phyloP scores from a whole-genome alignment of 2,113 vertebrate species.

The Solea senegalensis region DNA sequence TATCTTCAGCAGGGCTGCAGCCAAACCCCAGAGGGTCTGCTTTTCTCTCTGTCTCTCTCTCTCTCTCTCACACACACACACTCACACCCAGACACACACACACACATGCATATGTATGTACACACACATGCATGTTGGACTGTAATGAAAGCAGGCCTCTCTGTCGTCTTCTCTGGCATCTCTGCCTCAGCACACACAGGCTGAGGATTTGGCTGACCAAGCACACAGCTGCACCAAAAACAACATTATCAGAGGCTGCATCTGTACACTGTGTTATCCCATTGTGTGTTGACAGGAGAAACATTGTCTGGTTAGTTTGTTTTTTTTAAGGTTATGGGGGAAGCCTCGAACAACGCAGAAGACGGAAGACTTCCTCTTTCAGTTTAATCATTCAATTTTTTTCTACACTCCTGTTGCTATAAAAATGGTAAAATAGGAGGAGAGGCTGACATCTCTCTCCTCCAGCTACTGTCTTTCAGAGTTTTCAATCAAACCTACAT shows the following conservation, averaged over 20 bases:
- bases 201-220: conserved; percentile 63
- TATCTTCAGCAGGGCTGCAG: conserved; percentile 68
- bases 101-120: not conserved
- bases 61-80: conserved; percentile 29
- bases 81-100: not conserved
- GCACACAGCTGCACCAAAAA: conserved; percentile 60
- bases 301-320: not conserved
- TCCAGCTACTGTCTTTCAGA: conserved; percentile 44
- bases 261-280: conserved; percentile 49
- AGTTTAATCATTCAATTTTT: conserved; percentile 7
- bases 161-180: conserved; percentile 53
- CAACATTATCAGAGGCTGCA: conserved; percentile 61
- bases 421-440: conserved; percentile 36
- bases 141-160: conserved; percentile 57
- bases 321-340: not conserved
- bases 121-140: conserved; percentile 19
- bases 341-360: conserved; percentile 17
- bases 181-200: conserved; percentile 59
- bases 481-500: conserved; percentile 47
- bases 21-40: conserved; percentile 58
- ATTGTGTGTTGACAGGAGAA: conserved; percentile 24
- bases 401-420: conserved; percentile 12
- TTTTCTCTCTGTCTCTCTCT: conserved; percentile 12
- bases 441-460: conserved; percentile 47
- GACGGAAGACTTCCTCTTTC: conserved; percentile 32